Conservation (phyloP, 2,888 invertebrate genomes). For the Calameuta filiformis region DNA sequence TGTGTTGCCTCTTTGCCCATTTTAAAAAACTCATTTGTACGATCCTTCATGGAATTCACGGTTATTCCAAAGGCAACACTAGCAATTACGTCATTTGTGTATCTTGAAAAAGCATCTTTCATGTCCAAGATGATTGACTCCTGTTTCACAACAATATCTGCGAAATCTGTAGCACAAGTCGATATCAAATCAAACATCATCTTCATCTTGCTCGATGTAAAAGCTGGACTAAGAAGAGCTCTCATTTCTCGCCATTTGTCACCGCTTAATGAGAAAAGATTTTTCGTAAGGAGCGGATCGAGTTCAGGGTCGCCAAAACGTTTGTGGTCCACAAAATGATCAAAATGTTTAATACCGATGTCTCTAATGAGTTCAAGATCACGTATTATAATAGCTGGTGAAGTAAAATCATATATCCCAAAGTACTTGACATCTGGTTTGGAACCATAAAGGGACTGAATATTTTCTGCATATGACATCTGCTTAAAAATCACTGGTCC, state of each 20-base stretch:
- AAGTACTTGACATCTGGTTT: constrained; percentile 42
- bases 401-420: constrained; percentile 41
- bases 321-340: constrained; percentile 38
- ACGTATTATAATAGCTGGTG: constrained; percentile 38
- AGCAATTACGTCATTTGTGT: constrained; percentile 51
- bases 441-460: constrained; percentile 29
- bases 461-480: constrained; percentile 23
- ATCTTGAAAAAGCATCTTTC: constrained; percentile 49
- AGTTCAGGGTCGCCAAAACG: constrained; percentile 27
- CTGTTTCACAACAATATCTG: too few species aligned
- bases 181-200: constrained; percentile 68
- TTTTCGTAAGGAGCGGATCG: constrained; percentile 41
- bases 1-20: constrained; percentile 32
- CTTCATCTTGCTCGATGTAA: constrained; percentile 71
- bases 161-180: constrained; percentile 44
- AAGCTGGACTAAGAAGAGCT: constrained; percentile 68
- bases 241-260: constrained; percentile 69
- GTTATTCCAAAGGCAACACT: constrained; percentile 49
- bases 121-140: constrained; percentile 44
- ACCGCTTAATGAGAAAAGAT: constrained; percentile 50
- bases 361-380: constrained; percentile 44
- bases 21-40: constrained; percentile 49
- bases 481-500: constrained; percentile 23
- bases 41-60: constrained; percentile 51
- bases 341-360: constrained; percentile 42